Conservation (phyloP, 2,113 vertebrate species). For the Hystrix brachyura region DNA sequence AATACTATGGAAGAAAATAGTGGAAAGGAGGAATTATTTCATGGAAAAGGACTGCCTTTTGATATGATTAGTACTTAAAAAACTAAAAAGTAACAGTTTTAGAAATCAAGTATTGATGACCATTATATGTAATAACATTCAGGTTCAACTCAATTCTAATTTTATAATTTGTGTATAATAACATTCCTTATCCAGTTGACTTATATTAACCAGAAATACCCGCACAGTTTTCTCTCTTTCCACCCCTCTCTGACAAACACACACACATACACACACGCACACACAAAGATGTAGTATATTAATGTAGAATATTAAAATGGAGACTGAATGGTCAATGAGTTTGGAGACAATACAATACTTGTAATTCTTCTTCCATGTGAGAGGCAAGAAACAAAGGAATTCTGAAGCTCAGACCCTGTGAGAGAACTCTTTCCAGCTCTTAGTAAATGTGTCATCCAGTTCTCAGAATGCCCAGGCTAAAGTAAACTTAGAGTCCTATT, state of each 20-base stretch:
- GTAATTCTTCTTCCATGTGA: conserved; percentile 67
- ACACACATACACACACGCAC: neutral
- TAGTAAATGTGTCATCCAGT: conserved; percentile 37
- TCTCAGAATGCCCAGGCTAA: conserved; percentile 63
- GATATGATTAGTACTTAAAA: neutral
- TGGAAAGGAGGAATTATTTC: neutral
- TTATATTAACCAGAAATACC: neutral
- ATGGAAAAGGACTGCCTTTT: conserved; percentile 24
- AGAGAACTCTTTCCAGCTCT: conserved; percentile 63
- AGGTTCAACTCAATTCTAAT: neutral
- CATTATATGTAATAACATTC: conserved; percentile 4
- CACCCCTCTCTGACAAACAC: neutral
- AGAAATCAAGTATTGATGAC: neutral
- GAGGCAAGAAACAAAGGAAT: conserved; percentile 74
- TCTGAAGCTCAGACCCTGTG: conserved; percentile 62
- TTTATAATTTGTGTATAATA: conserved; percentile 49
- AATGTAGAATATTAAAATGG: conserved; percentile 35
- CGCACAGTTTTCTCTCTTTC: neutral
- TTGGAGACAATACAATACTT: conserved; percentile 50
- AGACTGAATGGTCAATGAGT: conserved; percentile 51
- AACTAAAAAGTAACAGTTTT: neutral
- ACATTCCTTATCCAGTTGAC: neutral
- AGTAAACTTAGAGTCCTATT: conserved; percentile 68
- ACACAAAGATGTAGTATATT: neutral
- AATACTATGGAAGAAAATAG: neutral